A percentile compares a stretch with the other conserved stretches of the same genome.
Evolutionary conservation across 1,140 invertebrate genomes (phyloP).

Genomic region (Caerostris extrusa): DNA sequence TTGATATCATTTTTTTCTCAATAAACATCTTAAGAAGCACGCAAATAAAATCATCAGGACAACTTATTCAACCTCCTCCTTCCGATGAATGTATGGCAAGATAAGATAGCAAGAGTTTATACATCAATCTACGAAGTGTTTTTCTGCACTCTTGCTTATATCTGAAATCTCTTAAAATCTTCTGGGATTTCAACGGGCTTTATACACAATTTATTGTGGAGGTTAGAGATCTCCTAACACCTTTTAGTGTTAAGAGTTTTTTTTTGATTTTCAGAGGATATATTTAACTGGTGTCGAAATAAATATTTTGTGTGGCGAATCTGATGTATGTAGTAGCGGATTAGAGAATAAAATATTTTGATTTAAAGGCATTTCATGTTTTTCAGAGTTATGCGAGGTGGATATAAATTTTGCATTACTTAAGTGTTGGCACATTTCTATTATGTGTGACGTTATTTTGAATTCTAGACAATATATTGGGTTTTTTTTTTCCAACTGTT

Average conservation of each 20-base stretch:
- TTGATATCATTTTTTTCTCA: neutral
- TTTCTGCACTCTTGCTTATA: neutral
- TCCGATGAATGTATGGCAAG: neutral
- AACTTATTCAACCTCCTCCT: neutral
- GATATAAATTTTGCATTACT: no score
- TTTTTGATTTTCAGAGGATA: no score
- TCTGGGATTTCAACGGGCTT: neutral
- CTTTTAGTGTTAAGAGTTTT: neutral
- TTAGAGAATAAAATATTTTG: no score
- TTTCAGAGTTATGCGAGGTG: no score
- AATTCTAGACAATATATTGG: no score
- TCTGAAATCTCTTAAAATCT: conserved; percentile 6
- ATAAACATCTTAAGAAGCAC: neutral
- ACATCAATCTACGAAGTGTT: neutral
- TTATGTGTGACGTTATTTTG: no score
- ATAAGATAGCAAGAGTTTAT: neutral
- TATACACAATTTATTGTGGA: neutral
- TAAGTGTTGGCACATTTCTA: no score
- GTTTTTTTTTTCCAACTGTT: no score
- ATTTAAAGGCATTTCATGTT: no score
- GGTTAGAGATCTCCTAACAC: neutral
- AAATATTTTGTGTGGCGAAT: no score
- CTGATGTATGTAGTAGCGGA: no score
- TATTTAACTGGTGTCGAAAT: no score
- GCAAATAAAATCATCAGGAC: conserved; percentile 28